Conservation (phyloP, 2,113 vertebrate species). For the Neolamprologus kungweensis region DNA sequence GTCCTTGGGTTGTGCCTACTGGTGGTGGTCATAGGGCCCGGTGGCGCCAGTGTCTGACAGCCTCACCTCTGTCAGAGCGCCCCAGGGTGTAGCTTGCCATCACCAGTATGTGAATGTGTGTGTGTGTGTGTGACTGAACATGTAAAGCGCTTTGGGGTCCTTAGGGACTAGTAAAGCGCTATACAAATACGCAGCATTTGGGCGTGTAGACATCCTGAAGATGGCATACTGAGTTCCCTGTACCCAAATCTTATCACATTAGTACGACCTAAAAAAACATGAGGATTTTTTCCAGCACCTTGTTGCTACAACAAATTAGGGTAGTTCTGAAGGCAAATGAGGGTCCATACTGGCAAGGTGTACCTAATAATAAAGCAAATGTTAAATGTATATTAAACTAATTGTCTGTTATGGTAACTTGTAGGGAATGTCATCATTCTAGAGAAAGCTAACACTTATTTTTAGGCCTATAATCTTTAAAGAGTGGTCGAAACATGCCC, state of each 20-base stretch:
- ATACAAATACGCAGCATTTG: neutral
- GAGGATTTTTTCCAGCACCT: neutral
- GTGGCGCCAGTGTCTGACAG: fast-evolving
- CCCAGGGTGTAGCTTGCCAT: neutral
- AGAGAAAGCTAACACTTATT: neutral
- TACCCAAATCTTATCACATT: neutral
- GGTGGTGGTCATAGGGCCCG: neutral
- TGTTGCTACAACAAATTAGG: neutral
- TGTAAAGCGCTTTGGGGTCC: neutral
- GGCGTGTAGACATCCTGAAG: fast-evolving
- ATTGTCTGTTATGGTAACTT: neutral
- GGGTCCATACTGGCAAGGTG: neutral
- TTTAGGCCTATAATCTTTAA: neutral
- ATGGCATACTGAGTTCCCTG: neutral
- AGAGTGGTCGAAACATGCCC: fast-evolving
- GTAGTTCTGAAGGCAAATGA: neutral
- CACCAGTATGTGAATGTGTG: neutral
- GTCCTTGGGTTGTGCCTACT: neutral
- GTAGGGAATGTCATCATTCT: neutral
- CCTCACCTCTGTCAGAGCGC: fast-evolving
- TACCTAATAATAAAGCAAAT: neutral
- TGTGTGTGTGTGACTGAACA: neutral
- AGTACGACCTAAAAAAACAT: neutral
- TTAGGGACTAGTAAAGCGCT: neutral
- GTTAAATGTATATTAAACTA: neutral